Percentiles rank a stretch among this genome's conserved stretches.
Evolutionary conservation across 2,113 vertebrate genomes (phyloP).

Genomic region (Engraulis encrasicolus): DNA sequence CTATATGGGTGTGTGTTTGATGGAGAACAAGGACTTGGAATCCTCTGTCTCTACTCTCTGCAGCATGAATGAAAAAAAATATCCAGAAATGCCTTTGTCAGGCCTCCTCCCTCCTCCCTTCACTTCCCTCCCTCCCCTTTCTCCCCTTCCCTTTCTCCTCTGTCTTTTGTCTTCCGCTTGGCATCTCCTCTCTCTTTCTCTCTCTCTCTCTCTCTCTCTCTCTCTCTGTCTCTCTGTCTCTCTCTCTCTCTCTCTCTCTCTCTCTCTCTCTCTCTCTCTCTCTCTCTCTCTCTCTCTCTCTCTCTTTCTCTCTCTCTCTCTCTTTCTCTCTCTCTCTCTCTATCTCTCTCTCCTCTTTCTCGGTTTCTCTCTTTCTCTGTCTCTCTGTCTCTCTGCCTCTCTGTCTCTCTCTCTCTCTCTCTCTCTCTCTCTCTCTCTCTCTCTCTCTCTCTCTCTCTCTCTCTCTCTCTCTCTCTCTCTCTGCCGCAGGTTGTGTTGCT

Average conservation of each 20-base stretch:
- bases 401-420: neutral
- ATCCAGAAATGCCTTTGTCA: slow-evolving; percentile 34
- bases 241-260: too few species aligned
- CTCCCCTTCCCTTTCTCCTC: slow-evolving; percentile 2
- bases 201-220: neutral
- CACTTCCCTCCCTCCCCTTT: neutral
- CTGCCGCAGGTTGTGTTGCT: neutral
- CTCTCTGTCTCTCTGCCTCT: slow-evolving; percentile 6
- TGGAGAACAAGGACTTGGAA: neutral
- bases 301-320: neutral
- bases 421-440: neutral
- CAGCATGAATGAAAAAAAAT: slow-evolving; percentile 22
- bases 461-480: neutral
- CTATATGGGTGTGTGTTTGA: neutral
- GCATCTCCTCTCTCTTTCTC: slow-evolving; percentile 23
- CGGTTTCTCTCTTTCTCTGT: neutral
- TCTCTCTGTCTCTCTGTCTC: slow-evolving; percentile 13
- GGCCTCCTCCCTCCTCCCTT: slow-evolving; percentile 9
- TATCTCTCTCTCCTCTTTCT: neutral
- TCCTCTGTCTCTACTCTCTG: neutral
- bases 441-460: slow-evolving; percentile 16
- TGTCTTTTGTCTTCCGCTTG: slow-evolving; percentile 29
- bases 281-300: neutral
- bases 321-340: slow-evolving; percentile 1
- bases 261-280: too few species aligned